Conservation (phyloP, 2,113 vertebrate genomes). For the Tautogolabrus adspersus region DNA sequence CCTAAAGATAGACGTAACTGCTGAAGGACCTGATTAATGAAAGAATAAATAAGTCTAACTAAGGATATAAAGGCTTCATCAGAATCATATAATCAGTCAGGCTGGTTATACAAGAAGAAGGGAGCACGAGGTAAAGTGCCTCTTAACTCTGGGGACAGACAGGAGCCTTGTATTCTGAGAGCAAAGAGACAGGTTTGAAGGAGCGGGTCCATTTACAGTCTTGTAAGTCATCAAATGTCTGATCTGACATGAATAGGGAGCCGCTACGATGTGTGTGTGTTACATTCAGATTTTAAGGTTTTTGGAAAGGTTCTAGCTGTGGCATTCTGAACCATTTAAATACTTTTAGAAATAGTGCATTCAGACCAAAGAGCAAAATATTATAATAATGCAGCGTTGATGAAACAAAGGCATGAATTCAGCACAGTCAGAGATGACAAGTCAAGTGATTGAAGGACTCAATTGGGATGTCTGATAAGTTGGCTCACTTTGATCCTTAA, state of each 20-base stretch:
- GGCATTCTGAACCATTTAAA: too few species aligned
- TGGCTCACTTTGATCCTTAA: background rate
- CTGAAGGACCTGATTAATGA: too few species aligned
- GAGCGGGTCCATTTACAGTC: too few species aligned
- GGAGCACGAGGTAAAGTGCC: background rate
- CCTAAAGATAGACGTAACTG: too few species aligned
- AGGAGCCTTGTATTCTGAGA: background rate
- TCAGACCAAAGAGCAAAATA: too few species aligned
- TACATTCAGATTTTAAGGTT: background rate
- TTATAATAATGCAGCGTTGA: background rate
- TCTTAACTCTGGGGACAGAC: background rate
- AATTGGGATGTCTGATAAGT: conserved; percentile 1
- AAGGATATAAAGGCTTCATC: too few species aligned
- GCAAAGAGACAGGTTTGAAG: background rate
- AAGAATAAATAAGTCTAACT: too few species aligned
- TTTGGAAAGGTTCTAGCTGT: too few species aligned
- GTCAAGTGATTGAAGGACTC: background rate
- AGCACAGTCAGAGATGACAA: conserved; percentile 16
- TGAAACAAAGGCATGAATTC: background rate
- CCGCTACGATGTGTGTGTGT: background rate
- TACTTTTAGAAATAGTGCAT: too few species aligned
- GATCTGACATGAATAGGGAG: too few species aligned
- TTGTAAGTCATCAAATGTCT: background rate
- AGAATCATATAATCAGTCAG: too few species aligned
- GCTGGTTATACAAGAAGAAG: too few species aligned